These are phyloP conservation scores for Scelioninae gen. 1 DNA, from an alignment of 2,888 invertebrate genomes.

Conservation along the genomic window DNA sequence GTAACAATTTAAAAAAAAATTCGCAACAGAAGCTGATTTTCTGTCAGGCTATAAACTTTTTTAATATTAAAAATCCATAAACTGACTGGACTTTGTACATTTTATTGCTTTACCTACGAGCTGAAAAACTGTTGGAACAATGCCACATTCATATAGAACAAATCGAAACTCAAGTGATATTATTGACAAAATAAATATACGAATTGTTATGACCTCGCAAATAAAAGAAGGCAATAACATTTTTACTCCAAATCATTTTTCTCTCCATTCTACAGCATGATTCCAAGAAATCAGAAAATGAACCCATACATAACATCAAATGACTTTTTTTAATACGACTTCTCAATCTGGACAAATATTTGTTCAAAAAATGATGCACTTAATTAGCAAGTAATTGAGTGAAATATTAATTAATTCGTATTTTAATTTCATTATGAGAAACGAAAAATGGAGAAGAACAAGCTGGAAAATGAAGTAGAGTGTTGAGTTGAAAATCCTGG, in stretches of 20 bases:
- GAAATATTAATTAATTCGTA: too few species aligned
- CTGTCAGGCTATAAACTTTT: constrained; percentile 20
- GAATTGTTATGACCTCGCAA: constrained; percentile 35
- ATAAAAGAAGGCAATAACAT: constrained; percentile 38
- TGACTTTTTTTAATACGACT: too few species aligned
- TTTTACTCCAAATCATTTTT: constrained; percentile 24
- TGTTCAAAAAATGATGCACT: too few species aligned
- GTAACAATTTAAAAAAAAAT: constrained; percentile 5
- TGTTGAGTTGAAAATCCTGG: too few species aligned
- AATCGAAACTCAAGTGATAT: constrained; percentile 47
- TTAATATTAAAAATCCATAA: constrained; percentile 41
- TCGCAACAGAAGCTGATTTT: constrained; percentile 6
- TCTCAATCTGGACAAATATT: too few species aligned
- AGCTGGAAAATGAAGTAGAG: too few species aligned
- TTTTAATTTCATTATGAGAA: too few species aligned
- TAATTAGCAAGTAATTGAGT: too few species aligned
- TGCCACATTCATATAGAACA: constrained; percentile 52
- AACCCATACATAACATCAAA: too few species aligned
- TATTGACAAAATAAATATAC: constrained; percentile 51
- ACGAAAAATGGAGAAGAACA: too few species aligned
- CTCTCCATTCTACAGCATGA: neutral
- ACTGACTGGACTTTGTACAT: constrained; percentile 8
- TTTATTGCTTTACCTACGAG: constrained; percentile 24
- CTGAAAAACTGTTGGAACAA: constrained; percentile 47
- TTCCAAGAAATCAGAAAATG: too few species aligned